These are phyloP conservation scores for Polia nebulosa DNA, from an alignment of 2,888 invertebrate species.

Conservation along the genomic window DNA sequence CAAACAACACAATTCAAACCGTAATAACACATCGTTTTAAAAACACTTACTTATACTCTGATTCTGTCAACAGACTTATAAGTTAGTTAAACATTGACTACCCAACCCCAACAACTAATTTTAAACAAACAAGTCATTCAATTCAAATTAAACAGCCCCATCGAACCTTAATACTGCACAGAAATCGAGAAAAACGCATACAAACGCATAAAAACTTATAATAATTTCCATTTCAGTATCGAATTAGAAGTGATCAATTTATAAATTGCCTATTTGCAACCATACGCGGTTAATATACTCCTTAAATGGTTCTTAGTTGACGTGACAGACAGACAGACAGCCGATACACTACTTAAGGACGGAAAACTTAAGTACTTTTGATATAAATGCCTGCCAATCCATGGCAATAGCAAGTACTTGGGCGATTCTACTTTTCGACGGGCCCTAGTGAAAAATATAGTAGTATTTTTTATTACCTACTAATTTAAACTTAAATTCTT, in stretches of 20 bases:
- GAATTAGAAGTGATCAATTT: conserved; percentile 75
- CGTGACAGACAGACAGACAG: conserved; percentile 83
- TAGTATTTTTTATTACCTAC: not conserved
- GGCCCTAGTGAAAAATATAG: not conserved
- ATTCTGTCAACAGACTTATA: conserved; percentile 16
- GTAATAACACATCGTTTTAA: conserved; percentile 17
- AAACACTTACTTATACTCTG: conserved; percentile 29
- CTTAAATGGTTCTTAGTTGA: conserved; percentile 77
- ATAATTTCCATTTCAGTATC: conserved; percentile 76
- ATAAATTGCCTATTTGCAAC: conserved; percentile 86
- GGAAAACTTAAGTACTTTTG: conserved; percentile 46
- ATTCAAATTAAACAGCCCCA: conserved; percentile 48
- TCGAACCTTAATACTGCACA: conserved; percentile 53
- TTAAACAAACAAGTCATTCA: conserved; percentile 52
- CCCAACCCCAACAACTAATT: conserved; percentile 4
- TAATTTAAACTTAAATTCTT: too few relatives aligned
- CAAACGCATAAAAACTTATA: conserved; percentile 78
- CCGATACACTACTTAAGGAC: conserved; percentile 70
- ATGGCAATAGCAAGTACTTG: conserved; percentile 18
- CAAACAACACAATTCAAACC: conserved; percentile 7
- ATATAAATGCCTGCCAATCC: conserved; percentile 30
- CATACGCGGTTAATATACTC: conserved; percentile 84
- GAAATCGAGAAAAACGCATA: conserved; percentile 35
- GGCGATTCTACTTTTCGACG: not conserved
- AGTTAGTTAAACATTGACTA: conserved; percentile 32